Conservation (phyloP, 2,113 vertebrate species). For the Melanotaenia duboulayi region DNA sequence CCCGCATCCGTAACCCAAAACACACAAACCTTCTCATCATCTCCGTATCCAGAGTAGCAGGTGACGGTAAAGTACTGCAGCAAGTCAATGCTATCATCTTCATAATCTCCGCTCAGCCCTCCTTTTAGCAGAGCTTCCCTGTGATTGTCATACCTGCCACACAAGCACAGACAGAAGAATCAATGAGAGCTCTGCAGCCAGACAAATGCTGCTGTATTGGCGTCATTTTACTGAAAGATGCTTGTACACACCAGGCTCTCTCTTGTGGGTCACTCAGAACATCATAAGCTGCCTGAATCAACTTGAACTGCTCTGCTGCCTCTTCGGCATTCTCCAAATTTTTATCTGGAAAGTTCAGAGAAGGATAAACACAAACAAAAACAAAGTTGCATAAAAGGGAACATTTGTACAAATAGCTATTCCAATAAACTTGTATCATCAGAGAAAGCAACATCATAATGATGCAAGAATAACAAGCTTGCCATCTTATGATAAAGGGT, state of each 20-base stretch:
- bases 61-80: conserved; percentile 93
- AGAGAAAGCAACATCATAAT: too few species aligned
- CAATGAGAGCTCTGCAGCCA: not conserved
- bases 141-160: conserved; percentile 94
- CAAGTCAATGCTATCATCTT: conserved; percentile 93
- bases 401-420: not conserved
- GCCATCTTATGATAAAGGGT: too few species aligned
- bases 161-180: not conserved
- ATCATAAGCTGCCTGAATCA: conserved; percentile 97
- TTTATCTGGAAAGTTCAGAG: conserved; percentile 86
- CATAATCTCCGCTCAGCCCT: conserved; percentile 89
- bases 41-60: conserved; percentile 93
- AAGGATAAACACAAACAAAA: conserved; percentile 4
- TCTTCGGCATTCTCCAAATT: conserved; percentile 92
- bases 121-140: conserved; percentile 93
- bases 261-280: conserved; percentile 96
- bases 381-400: not conserved
- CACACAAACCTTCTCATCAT: conserved; percentile 89
- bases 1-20: not conserved
- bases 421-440: not conserved
- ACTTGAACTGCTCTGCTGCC: conserved; percentile 93
- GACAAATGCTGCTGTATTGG: not conserved
- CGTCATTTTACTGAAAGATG: not conserved
- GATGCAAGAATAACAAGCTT: too few species aligned
- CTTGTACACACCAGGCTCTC: conserved; percentile 88